Base-by-base conservation (phyloP, 2,113 vertebrate genomes). In the Chamaetylas fuelleborni region DNA sequence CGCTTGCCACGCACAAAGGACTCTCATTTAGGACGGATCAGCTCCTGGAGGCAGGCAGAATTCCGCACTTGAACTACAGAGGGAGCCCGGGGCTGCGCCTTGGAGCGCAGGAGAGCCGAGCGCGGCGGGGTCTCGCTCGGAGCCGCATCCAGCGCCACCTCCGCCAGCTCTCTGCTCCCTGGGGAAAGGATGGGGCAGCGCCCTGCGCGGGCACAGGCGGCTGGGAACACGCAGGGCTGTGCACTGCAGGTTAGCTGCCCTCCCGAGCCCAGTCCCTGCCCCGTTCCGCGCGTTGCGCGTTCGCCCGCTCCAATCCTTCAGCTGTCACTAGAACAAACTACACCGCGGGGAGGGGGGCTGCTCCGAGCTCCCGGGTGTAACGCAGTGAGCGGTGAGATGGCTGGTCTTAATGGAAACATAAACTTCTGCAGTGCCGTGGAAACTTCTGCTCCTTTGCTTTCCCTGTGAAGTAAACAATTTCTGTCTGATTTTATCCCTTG, bases 51-150 rank as follows among this genome's bases (percentile, higher is more conserved):
- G 45, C 1, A 16, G 13, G 3, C 2, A 1, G 58, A 81, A 50
- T 96, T 94, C 92, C 62, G 14, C 6, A 3, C 23, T 72, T 57
- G 89, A 48, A 83, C 95, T 90, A 58, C 92, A 95, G 95, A 91
- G 96, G 96, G 96, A 95, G 95, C 93, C 81, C 90, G 66, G 93
- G 93, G 85, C 90, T 64, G 7, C 80, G 66, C 71, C 95, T 91
- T 93, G 85, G 66, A 15, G 43, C 2, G 17, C 24, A 0, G 26
- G 24, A 2, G 71, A 4, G 40, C 18, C 3, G 20, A 8, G 31
- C 5, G 38, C 17, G 34, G 76, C 42, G 17, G 12, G 12, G 7
- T 12, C 31, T 25, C 26, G 18, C 34, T 3, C 13, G 0, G 40
- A 58, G 6, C 22, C 22, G 18, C 78, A 3, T 8, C 36, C 4